Conservation (phyloP, 2,888 invertebrate genomes). For the Hydropsyche betteni region DNA sequence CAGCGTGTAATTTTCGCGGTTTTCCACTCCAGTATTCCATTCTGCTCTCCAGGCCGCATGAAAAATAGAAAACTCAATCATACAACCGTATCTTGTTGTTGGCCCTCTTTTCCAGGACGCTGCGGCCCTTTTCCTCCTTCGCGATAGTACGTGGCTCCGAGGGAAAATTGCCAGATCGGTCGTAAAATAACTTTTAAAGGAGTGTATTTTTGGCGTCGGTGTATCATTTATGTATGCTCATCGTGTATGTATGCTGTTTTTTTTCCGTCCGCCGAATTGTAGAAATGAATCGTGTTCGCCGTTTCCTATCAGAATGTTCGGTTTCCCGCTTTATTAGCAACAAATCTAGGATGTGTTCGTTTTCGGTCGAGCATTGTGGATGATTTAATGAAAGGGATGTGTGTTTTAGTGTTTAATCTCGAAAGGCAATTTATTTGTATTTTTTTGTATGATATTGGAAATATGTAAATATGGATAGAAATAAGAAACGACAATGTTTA, state of each 20-base stretch:
- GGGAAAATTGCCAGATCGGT: constrained; percentile 28
- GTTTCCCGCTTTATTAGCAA: no score
- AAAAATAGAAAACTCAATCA: constrained; percentile 47
- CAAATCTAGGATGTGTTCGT: no score
- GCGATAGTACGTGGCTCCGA: constrained; percentile 22
- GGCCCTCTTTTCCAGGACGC: constrained; percentile 1
- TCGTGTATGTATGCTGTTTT: background rate
- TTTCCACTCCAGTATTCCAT: constrained; percentile 37
- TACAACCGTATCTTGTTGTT: constrained; percentile 37
- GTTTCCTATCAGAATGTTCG: no score
- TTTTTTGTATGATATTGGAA: no score
- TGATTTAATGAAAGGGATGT: no score
- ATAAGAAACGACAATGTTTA: no score
- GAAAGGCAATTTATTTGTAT: no score
- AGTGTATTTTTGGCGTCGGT: constrained; percentile 18
- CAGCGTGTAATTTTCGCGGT: constrained; percentile 38
- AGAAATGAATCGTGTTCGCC: no score
- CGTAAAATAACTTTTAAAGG: constrained; percentile 39
- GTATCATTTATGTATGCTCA: constrained; percentile 18
- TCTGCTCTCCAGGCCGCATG: constrained; percentile 35
- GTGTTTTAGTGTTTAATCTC: no score
- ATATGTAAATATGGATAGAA: no score
- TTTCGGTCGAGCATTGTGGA: no score
- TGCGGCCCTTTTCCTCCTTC: background rate
- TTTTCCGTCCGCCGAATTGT: no score